Evolutionary conservation across 2,797 vertebrate species (phyloP), one percentile per base, ranked within the genome.

Genomic region (Kryptolebias ocellatus): DNA sequence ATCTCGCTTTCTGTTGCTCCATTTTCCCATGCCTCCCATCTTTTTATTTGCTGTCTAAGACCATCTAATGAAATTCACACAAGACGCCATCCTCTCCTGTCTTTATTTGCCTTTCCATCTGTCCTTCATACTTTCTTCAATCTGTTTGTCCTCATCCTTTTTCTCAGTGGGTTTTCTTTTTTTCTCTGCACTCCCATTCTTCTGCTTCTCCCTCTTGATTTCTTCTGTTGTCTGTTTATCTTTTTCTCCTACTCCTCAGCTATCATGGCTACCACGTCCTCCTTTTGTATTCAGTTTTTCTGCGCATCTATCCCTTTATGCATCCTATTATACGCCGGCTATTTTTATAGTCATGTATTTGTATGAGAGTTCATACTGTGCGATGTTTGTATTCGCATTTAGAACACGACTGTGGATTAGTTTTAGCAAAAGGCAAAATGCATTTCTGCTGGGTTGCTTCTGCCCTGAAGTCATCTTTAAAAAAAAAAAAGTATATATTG

Each of bases 1-100:
- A 24, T 24, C 20, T 24, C 20, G 2, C 15, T 67, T 68, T 60
- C 73, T 76, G 55, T 65, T 72, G 67, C 57, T 72, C 47, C 64
- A 60, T 31, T 24, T 37, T 70, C 16, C 2, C 7, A 0, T 4
- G 14, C 59, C 54, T 24, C 5, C 15, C 53, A 8, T 2, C 56
- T 31, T 5, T 51, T 42, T 75, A 83, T 90, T 89, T 81, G 74
- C 78, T 12, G 59, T 85, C 78, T 72, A 73, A 84, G 83, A 60
- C 42, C 18, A 9, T 84, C 76, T 85, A 78, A 90, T 88, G 79
- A 85, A 85, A 89, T 84, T 87, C 82, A 77, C 61, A 83, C 76
- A 70, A 70, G n/a, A 37, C 27, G 52, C 70, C 52, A 46, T 44
- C 70, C 59, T 51, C 67, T 57, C 46, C 15, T 11, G 4, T 64